These are phyloP conservation scores for Clarias pachynema DNA, from an alignment of 2,797 vertebrate genomes.

Conservation along the genomic window DNA sequence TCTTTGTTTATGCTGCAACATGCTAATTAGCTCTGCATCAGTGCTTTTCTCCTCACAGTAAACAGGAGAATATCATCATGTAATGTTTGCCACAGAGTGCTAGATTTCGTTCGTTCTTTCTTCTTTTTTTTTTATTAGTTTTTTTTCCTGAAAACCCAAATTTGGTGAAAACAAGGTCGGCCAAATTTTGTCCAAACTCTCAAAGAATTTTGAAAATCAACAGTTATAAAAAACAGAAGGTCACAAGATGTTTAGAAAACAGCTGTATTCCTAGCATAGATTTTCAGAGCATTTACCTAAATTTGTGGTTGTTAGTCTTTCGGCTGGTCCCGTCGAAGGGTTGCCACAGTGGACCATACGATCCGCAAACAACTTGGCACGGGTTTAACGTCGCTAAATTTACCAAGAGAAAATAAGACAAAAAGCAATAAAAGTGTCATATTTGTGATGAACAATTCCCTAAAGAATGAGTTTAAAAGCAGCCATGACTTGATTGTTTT, in stretches of 20 bases:
- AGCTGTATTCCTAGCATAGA: background rate
- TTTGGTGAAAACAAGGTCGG: background rate
- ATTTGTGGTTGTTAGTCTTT: no score
- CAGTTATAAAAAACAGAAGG: conserved; percentile 8
- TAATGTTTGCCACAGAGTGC: background rate
- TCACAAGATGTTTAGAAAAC: conserved; percentile 14
- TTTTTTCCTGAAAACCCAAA: background rate
- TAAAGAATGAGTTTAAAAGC: background rate
- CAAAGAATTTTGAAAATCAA: background rate
- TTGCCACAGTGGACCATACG: no score
- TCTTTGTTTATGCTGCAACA: background rate
- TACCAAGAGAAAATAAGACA: background rate
- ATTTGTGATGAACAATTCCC: background rate
- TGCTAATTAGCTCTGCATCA: background rate
- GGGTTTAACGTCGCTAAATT: background rate
- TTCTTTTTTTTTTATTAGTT: no score
- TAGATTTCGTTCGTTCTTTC: background rate
- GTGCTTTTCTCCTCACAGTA: background rate
- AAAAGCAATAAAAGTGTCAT: background rate
- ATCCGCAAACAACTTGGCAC: no score
- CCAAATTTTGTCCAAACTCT: conserved; percentile 9
- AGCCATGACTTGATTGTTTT: conserved; percentile 23
- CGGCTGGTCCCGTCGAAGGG: no score
- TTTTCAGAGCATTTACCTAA: conserved; percentile 6
- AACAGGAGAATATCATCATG: background rate